Conservation (phyloP, 2,113 vertebrate species). For the Psettodes erumei region DNA sequence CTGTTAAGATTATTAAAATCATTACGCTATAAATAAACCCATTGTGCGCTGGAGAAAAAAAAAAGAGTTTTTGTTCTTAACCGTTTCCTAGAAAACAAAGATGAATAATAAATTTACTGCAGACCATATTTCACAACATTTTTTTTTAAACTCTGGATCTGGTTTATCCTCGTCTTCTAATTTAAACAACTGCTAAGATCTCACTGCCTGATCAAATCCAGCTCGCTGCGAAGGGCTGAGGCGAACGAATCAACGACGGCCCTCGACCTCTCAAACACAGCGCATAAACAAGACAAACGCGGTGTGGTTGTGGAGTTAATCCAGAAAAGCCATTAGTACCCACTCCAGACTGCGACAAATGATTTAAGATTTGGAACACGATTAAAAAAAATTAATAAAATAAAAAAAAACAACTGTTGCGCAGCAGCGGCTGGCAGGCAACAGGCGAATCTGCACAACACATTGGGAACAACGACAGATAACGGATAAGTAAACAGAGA, state of each 20-base stretch:
- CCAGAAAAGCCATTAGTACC: constrained; percentile 63
- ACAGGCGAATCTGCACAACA: neutral
- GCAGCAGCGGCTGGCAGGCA: neutral
- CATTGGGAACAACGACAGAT: neutral
- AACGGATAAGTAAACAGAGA: neutral
- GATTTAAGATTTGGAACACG: constrained; percentile 22
- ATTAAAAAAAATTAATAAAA: constrained; percentile 10
- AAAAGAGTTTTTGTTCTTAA: neutral
- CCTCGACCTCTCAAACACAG: neutral
- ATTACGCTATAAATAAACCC: neutral
- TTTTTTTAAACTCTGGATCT: no score
- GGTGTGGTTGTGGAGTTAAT: constrained; percentile 48
- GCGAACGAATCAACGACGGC: neutral
- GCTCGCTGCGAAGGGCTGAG: constrained; percentile 11
- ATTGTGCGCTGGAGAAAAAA: neutral
- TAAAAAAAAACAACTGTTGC: neutral
- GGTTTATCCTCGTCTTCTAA: neutral
- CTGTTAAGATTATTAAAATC: neutral
- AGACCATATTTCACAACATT: neutral
- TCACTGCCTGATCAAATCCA: neutral
- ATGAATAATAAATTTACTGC: neutral
- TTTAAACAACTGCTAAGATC: neutral
- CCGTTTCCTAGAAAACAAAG: neutral
- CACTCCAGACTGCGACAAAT: constrained; percentile 31
- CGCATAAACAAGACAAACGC: constrained; percentile 42